Evolutionary conservation across 1,140 invertebrate genomes (phyloP), one percentile per base, ranked within the genome.

Genomic region (Drosophila seguyi): DNA sequence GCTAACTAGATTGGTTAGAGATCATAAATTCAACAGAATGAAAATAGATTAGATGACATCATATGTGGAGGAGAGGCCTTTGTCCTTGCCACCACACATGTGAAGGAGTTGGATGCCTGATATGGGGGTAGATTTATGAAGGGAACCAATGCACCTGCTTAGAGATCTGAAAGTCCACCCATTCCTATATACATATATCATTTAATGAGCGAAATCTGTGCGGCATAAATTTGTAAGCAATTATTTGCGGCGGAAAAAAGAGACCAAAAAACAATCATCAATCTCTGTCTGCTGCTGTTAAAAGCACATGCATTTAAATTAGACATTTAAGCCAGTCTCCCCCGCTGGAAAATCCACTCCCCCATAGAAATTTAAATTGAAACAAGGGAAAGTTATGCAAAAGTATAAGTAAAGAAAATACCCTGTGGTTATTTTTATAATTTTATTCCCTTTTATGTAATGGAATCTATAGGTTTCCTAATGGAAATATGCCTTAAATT

Each of bases 291-390:
- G 56, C 75, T 69, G 77, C 81, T 86, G 81, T 90, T 85, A 90
- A 90, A 83, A 92, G 81, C 81, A 85, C 87, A 92, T 92, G 90
- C 90, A 92, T 92, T 92, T 92, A 92, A 92, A 92, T 92, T 92
- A 92, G 86, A 91, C 90, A 92, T 92, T 92, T 90, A 92, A 92
- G 79, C 59, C 72, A 76, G 62, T 20, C 47, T 62, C 58, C 59
- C 44, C 47, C 57, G 27, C 58, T 29, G 34, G 25, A 80, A 16
- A 31, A 50, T 45, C 29, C 31, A 53, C 39, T 34, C 38, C 61
- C 66, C 36, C 45, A 50, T 36, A 34, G 11, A 22, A 29, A 62
- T 66, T 34, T 14, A 66, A 34, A 67, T 48, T n/a, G 20, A 66
- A 25, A 18, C 11, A 25, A 13, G 25, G 2, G 8, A 8, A 4